Base-by-base conservation (phyloP, 1,140 invertebrate genomes). In the Meloidogyne floridensis region DNA sequence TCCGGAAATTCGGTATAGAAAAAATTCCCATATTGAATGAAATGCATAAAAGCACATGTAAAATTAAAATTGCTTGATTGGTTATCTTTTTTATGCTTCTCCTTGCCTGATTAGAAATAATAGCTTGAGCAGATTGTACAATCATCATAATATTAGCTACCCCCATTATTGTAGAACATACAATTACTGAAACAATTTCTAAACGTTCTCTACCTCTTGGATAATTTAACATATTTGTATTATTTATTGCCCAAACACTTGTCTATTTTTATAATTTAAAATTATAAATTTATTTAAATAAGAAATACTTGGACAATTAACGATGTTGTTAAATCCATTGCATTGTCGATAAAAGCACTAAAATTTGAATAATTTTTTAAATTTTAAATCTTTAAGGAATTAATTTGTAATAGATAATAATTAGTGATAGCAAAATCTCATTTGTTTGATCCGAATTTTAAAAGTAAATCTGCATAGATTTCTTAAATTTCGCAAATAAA, bases 141-240 rank as follows among this genome's bases (percentile, higher is more conserved):
- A 86, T 86, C 80, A 86, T 84, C 70, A 85, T 86, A 59, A 84
- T 75, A 56, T 85, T 85, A n/a, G 84, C 77, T 43, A 79, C 77
- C 11, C 77, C 77, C 77, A 79, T 79, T 15, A 79, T 79, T 2
- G 77, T 79, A 53, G 77, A 79, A 51, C 77, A 79, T 1, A 79
- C 77, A 13, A 79, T 69, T 54, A 87, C 85, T 20, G 86, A 81
- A 32, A 86, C 75, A 15, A 86, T 72, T 74, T 86, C 85, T 15
- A 86, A 77, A 2, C 86, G 72, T 75, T 86, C 75, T 70, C 85
- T 73, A 5, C 85, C 85, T 53, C 85, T 72, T 6, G 85, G 85
- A 76, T 86, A 86, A 32, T 87, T 87, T 69, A 82, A 87, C 69
- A 83, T 69, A 72, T 86, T 86, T 32, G 85, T 86, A 82, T 86